phyloP scores from a whole-genome alignment of 2,113 vertebrate genomes.

The Strix aluco region DNA sequence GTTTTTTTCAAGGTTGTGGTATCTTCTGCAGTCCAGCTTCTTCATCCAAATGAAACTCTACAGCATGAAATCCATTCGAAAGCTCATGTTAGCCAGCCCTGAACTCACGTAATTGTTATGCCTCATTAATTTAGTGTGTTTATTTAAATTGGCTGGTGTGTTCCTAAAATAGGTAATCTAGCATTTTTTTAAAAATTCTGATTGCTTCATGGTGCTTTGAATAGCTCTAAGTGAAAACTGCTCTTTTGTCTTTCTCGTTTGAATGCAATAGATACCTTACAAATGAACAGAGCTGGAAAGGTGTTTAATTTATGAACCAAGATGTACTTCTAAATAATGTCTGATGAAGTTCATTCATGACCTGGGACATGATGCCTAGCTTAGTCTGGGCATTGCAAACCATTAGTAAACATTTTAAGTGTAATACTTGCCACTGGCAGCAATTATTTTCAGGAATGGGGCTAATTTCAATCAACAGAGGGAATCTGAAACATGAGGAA shows the following conservation, averaged over 20 bases:
- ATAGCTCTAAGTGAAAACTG: neutral
- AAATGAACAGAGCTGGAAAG: constrained; percentile 14
- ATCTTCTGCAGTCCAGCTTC: neutral
- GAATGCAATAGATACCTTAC: neutral
- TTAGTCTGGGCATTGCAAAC: constrained; percentile 1
- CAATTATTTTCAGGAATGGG: neutral
- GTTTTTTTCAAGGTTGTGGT: neutral
- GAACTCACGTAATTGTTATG: neutral
- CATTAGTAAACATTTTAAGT: constrained; percentile 31
- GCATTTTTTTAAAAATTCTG: neutral
- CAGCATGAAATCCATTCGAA: neutral
- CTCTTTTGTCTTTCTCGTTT: constrained; percentile 1
- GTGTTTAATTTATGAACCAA: constrained; percentile 48
- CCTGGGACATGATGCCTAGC: neutral
- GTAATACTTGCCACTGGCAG: constrained; percentile 22
- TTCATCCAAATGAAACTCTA: neutral
- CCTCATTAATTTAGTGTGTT: constrained; percentile 8
- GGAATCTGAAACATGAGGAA: neutral
- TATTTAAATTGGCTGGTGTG: neutral
- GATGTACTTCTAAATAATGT: constrained; percentile 1
- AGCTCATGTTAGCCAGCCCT: neutral
- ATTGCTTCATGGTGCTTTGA: neutral
- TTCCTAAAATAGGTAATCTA: neutral
- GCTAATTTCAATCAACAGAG: constrained; percentile 8
- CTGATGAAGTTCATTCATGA: constrained; percentile 35